Evolutionary conservation across 2,888 invertebrate species (phyloP).

Genomic region (Dendrolimus houi): DNA sequence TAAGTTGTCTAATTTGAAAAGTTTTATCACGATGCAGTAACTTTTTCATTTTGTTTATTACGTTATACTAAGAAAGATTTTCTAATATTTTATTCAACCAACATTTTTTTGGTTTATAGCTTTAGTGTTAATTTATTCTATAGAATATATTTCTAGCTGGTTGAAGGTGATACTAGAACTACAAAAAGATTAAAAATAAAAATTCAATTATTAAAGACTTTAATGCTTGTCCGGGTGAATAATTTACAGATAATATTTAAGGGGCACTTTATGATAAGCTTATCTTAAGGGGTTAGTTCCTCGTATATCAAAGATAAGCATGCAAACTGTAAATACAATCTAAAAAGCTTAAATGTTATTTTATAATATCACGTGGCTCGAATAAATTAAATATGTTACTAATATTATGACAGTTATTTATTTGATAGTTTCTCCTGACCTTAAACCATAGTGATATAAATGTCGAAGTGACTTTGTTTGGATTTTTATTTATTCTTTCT

Average conservation of each 20-base stretch:
- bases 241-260: neutral
- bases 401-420: too few species aligned
- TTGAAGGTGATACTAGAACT: too few species aligned
- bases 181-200: too few species aligned
- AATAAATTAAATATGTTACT: too few species aligned
- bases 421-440: too few species aligned
- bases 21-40: constrained; percentile 12
- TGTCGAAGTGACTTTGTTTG: too few species aligned
- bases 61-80: neutral
- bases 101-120: neutral
- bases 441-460: too few species aligned
- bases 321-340: neutral
- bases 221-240: neutral
- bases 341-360: neutral
- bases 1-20: constrained; percentile 12
- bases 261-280: neutral
- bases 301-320: neutral
- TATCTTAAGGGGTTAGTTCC: neutral
- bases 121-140: too few species aligned
- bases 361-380: neutral
- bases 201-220: too few species aligned
- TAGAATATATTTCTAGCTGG: too few species aligned
- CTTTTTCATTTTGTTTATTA: constrained; percentile 5
- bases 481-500: too few species aligned
- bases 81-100: neutral